Conservation (phyloP, 2,888 invertebrate genomes). For the Ophion slaviceki region DNA sequence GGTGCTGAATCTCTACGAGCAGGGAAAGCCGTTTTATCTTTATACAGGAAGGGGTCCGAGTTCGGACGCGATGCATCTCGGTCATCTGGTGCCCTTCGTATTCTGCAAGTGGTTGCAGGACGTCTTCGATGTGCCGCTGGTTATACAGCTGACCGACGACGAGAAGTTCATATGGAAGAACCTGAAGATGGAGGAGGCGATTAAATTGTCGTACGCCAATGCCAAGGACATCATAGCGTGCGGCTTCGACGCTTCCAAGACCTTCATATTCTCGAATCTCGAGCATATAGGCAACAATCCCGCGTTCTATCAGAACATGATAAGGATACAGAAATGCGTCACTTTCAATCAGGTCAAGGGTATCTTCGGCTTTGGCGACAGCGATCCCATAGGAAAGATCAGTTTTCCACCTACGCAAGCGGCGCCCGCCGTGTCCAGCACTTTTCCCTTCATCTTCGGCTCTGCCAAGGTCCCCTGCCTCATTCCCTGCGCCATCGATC, state of each 20-base stretch:
- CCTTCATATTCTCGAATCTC: conserved; percentile 98
- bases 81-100: conserved; percentile 98
- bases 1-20: conserved; percentile 93
- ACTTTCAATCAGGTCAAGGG: conserved; percentile 99
- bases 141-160: conserved; percentile 99
- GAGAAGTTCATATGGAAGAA: conserved; percentile 99
- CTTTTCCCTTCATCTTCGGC: conserved; percentile 96
- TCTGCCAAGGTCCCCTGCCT: conserved; percentile 91
- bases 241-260: conserved; percentile 96
- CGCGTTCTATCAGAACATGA: conserved; percentile 96
- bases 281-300: conserved; percentile 94
- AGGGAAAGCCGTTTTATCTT: conserved; percentile 97
- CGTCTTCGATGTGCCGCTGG: conserved; percentile 96
- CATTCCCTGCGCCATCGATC: conserved; percentile 99
- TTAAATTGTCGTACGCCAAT: conserved; percentile 94
- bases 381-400: conserved; percentile 98
- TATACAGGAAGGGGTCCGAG: conserved; percentile 99
- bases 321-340: conserved; percentile 96
- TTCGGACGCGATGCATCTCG: conserved; percentile 97
- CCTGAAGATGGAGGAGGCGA: conserved; percentile 93
- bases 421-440: conserved; percentile 95
- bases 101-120: conserved; percentile 98
- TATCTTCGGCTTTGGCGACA: conserved; percentile 98
- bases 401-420: conserved; percentile 98
- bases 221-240: conserved; percentile 99